These are phyloP conservation scores for Luscinia luscinia DNA, from an alignment of 2,797 vertebrate genomes.

Conservation along the genomic window DNA sequence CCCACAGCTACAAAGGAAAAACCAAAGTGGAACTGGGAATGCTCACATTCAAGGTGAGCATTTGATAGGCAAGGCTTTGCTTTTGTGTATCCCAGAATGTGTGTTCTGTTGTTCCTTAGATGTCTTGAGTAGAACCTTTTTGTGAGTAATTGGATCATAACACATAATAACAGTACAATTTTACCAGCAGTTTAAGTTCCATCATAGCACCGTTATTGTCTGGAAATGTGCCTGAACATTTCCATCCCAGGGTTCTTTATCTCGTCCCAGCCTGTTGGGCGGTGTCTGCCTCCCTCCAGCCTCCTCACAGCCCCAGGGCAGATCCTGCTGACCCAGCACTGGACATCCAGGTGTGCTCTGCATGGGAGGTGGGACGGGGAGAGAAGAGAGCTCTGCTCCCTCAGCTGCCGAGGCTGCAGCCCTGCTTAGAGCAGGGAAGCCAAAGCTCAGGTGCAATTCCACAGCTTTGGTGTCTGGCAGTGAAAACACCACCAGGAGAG, in stretches of 20 bases:
- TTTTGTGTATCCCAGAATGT: not conserved
- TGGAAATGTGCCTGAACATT: not conserved
- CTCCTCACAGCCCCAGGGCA: rapidly evolving
- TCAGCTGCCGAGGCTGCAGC: not conserved
- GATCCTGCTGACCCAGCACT: rapidly evolving
- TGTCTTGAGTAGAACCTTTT: not conserved
- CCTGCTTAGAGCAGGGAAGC: rapidly evolving
- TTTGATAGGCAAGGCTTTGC: not conserved
- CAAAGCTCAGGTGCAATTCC: not conserved
- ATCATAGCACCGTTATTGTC: rapidly evolving
- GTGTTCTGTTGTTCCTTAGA: not conserved
- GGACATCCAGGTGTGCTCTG: rapidly evolving
- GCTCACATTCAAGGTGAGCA: rapidly evolving
- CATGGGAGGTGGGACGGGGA: not conserved
- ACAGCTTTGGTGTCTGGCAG: not conserved
- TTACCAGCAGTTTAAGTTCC: not conserved
- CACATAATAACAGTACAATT: not conserved
- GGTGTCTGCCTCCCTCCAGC: not conserved
- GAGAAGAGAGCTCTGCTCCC: not conserved
- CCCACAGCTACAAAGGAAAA: rapidly evolving
- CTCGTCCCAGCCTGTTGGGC: rapidly evolving
- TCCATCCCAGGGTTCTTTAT: not conserved
- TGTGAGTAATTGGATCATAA: not conserved
- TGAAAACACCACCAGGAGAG: not conserved
- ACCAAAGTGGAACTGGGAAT: not conserved